Evolutionary conservation across 2,113 vertebrate genomes (phyloP).

Genomic region (Murina feae): DNA sequence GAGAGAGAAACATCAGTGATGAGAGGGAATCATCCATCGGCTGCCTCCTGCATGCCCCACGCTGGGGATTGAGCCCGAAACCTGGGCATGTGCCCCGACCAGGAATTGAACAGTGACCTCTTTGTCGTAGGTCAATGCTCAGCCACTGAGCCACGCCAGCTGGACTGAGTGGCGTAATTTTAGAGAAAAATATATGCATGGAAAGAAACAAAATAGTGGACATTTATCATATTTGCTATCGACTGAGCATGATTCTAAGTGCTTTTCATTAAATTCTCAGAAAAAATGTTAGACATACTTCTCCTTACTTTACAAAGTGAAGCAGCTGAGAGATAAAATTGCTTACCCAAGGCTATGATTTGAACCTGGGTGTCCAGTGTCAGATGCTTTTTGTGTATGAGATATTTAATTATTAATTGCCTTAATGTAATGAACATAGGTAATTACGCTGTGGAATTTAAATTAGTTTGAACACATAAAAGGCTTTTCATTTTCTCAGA

Average conservation of each 20-base stretch:
- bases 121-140: too few relatives aligned
- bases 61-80: too few relatives aligned
- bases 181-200: neutral
- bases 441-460: neutral
- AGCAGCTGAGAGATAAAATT: neutral
- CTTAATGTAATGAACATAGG: neutral
- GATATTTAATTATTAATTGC: neutral
- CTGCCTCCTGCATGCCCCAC: too few relatives aligned
- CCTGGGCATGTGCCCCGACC: too few relatives aligned
- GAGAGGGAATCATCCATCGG: too few relatives aligned
- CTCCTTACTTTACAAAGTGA: neutral
- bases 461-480: neutral
- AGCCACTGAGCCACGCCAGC: too few relatives aligned
- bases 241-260: neutral
- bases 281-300: neutral
- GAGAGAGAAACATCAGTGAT: too few relatives aligned
- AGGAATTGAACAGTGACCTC: too few relatives aligned
- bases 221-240: neutral
- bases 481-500: neutral
- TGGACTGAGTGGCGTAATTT: neutral
- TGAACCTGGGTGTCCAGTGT: neutral
- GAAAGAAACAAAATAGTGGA: neutral
- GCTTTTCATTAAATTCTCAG: constrained; percentile 19
- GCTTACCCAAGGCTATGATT: neutral
- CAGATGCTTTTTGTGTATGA: neutral